These are phyloP conservation scores for Sinocyclocheilus grahami DNA, from an alignment of 2,113 vertebrate species.

Conservation along the genomic window DNA sequence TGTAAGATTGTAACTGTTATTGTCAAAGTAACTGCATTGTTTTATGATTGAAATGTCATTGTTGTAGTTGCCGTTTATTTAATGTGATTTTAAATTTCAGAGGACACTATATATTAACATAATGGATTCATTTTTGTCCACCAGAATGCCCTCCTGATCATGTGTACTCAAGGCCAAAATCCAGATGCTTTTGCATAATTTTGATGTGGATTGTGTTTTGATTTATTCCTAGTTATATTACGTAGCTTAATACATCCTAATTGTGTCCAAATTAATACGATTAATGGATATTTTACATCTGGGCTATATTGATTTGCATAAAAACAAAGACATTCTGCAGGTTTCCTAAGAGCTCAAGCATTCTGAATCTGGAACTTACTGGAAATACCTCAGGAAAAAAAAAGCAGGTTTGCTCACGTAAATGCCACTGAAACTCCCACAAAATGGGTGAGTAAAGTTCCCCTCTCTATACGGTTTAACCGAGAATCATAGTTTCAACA, in stretches of 20 bases:
- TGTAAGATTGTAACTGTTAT: conserved; percentile 57
- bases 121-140: not conserved
- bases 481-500: not conserved
- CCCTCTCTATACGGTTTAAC: not conserved
- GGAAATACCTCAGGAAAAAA: not conserved
- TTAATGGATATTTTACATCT: not conserved
- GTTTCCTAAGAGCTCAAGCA: not conserved
- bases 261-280: not conserved
- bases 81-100: conserved; percentile 13
- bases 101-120: not conserved
- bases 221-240: not conserved
- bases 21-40: not conserved
- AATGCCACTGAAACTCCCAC: not conserved
- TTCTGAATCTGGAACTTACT: not conserved
- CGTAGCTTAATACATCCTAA: not conserved
- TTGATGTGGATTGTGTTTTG: not conserved
- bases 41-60: conserved; percentile 16
- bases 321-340: not conserved
- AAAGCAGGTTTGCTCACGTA: not conserved
- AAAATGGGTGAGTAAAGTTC: not conserved
- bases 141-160: conserved; percentile 48
- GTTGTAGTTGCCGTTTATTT: conserved; percentile 28
- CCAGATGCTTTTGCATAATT: not conserved
- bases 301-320: not conserved
- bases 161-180: not conserved